Conservation (phyloP, 2,888 invertebrate species). For the Amphipoea oculea region DNA sequence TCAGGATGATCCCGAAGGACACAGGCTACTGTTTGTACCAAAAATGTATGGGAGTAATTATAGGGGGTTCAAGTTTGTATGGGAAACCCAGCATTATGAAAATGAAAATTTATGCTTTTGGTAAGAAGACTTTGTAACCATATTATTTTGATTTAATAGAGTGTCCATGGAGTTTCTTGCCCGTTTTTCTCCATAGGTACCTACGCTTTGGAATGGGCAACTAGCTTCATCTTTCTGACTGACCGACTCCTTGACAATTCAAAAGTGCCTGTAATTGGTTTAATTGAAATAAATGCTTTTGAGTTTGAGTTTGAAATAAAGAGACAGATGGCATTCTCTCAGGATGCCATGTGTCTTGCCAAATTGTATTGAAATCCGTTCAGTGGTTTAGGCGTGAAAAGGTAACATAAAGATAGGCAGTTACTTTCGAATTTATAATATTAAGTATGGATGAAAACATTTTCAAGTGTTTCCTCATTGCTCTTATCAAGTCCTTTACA, state of each 20-base stretch:
- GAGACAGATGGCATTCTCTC: neutral
- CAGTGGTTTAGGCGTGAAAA: neutral
- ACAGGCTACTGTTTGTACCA: neutral
- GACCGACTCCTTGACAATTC: too few species aligned
- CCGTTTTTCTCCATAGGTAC: too few species aligned
- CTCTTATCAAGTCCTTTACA: slow-evolving; percentile 72
- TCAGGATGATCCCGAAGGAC: neutral
- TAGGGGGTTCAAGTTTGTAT: neutral
- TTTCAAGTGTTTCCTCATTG: slow-evolving; percentile 68
- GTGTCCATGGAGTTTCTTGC: too few species aligned
- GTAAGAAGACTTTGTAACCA: too few species aligned
- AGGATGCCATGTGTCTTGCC: neutral
- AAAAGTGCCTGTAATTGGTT: too few species aligned
- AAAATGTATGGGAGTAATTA: neutral
- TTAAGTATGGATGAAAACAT: slow-evolving; percentile 24
- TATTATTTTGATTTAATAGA: too few species aligned
- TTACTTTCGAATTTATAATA: neutral
- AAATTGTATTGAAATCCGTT: neutral
- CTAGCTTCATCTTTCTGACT: too few species aligned
- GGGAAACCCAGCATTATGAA: neutral
- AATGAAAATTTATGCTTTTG: neutral
- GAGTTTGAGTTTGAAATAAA: too few species aligned
- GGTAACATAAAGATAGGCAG: neutral
- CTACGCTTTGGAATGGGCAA: too few species aligned
- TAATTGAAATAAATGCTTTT: too few species aligned